Conservation (phyloP, 2,113 vertebrate genomes). For the Cariama cristata region DNA sequence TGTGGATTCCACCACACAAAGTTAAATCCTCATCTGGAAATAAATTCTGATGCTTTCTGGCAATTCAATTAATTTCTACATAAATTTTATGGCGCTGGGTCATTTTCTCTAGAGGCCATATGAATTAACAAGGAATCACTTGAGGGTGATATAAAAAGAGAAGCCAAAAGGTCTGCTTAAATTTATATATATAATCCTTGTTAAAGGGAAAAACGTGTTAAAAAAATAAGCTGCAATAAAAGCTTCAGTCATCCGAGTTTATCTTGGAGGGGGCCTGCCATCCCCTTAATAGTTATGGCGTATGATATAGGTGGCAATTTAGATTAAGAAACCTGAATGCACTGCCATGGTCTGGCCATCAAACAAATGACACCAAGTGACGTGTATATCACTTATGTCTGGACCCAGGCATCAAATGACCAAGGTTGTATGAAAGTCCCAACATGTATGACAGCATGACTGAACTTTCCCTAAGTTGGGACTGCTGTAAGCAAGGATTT, state of each 20-base stretch:
- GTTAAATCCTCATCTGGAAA: background rate
- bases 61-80: background rate
- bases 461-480: background rate
- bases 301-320: background rate
- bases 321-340: background rate
- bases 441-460: accelerated
- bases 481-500: background rate
- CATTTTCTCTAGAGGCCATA: background rate
- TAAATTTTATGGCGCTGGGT: background rate
- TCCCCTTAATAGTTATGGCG: background rate
- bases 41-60: background rate
- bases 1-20: background rate
- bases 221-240: background rate
- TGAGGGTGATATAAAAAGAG: background rate
- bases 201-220: background rate
- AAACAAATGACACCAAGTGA: background rate
- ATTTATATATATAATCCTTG: background rate
- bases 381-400: background rate
- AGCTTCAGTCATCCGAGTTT: background rate
- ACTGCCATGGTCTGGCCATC: background rate
- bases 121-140: background rate
- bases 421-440: background rate
- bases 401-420: background rate
- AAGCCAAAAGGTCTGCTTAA: background rate
- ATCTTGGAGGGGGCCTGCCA: background rate